phyloP scores from a whole-genome alignment of 2,888 invertebrate genomes.

The Seladonia tumulorum region DNA sequence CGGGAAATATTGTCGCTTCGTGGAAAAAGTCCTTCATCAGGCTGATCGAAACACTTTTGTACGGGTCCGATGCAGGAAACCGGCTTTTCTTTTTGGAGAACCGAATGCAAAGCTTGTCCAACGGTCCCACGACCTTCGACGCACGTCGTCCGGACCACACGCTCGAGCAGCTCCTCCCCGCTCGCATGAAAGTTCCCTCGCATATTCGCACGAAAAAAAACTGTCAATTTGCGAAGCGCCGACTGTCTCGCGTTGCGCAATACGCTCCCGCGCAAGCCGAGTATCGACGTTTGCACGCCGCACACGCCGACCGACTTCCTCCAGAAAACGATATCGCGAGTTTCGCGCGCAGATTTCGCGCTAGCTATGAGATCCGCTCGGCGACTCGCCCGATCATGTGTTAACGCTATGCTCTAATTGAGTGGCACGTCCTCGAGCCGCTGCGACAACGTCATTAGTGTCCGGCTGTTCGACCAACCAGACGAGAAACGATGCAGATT shows the following conservation, averaged over 20 bases:
- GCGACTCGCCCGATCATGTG: background rate
- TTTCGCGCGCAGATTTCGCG: background rate
- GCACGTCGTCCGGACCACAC: background rate
- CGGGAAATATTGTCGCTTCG: conserved; percentile 1
- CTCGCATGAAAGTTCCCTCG: conserved; percentile 26
- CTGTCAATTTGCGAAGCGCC: conserved; percentile 55
- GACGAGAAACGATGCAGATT: background rate
- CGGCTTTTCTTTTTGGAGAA: background rate
- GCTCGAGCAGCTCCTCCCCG: background rate
- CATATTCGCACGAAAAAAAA: conserved; percentile 51
- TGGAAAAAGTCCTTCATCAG: background rate
- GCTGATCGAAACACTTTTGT: background rate
- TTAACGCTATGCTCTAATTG: background rate
- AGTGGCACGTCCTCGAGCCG: background rate
- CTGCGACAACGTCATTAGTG: background rate
- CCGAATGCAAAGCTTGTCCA: conserved; percentile 32
- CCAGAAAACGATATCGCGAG: background rate
- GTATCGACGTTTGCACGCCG: conserved; percentile 25
- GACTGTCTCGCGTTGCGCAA: conserved; percentile 54
- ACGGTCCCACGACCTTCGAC: conserved; percentile 67
- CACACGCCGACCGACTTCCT: conserved; percentile 27
- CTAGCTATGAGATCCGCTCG: background rate
- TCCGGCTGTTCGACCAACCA: background rate
- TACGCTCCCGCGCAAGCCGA: conserved; percentile 14
- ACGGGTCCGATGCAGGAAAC: no score